Percentiles rank a stretch among this genome's conserved stretches.
Evolutionary conservation across 2,113 vertebrate species (phyloP).

Genomic region (Sula dactylatra): DNA sequence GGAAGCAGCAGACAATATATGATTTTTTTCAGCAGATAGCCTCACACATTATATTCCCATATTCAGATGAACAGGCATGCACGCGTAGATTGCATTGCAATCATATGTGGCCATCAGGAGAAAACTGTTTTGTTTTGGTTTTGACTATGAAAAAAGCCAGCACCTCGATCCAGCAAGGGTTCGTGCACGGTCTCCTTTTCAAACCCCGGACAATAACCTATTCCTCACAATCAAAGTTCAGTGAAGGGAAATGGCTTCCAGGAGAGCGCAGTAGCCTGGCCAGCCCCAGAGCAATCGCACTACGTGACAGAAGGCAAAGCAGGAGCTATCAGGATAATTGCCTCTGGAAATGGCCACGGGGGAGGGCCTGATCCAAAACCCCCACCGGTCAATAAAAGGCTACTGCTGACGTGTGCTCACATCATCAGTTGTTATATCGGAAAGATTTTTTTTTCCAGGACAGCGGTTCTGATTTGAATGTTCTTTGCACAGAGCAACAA

Average conservation of each 20-base stretch:
- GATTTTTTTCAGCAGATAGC: not conserved
- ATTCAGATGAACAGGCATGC: not conserved
- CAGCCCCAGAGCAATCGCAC: constrained; percentile 47
- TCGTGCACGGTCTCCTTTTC: constrained; percentile 27
- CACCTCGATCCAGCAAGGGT: not conserved
- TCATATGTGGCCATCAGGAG: not conserved
- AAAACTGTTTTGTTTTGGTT: not conserved
- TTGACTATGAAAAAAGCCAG: not conserved
- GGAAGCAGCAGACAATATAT: not conserved
- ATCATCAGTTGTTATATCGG: not conserved
- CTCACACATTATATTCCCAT: not conserved
- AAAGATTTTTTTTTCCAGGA: constrained; percentile 36
- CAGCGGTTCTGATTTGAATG: constrained; percentile 1
- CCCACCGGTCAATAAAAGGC: constrained; percentile 6
- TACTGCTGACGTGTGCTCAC: constrained; percentile 11
- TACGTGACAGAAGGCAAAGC: constrained; percentile 63
- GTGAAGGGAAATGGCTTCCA: constrained; percentile 65
- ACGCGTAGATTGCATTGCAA: not conserved
- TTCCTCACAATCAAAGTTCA: constrained; percentile 69
- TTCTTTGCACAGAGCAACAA: not conserved
- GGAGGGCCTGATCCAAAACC: constrained; percentile 47
- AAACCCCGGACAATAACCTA: constrained; percentile 56
- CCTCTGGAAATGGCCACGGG: constrained; percentile 48
- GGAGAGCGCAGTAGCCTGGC: constrained; percentile 27
- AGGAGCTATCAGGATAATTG: constrained; percentile 62